Percentiles rank a stretch among this genome's conserved stretches.
These are phyloP conservation scores for Eustalomyia histrio DNA, from an alignment of 2,888 invertebrate genomes.

Conservation along the genomic window DNA sequence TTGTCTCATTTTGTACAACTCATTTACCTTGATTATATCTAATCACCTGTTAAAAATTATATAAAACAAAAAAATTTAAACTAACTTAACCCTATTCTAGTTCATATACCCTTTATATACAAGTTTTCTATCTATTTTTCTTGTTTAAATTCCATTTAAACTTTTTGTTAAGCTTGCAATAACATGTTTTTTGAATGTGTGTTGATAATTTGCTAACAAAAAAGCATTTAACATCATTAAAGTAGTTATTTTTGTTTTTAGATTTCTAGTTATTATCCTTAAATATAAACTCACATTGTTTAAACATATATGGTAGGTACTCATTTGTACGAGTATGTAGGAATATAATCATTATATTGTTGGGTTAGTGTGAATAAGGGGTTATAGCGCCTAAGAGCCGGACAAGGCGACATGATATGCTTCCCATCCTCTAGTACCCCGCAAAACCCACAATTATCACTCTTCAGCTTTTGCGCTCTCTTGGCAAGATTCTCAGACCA, in stretches of 20 bases:
- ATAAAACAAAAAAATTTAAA: constrained; percentile 37
- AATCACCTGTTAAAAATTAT: constrained; percentile 62
- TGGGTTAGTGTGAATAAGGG: too few relatives aligned
- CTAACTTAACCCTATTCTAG: constrained; percentile 46
- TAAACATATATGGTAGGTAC: not conserved
- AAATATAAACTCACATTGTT: constrained; percentile 15
- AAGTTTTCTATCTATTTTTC: constrained; percentile 13
- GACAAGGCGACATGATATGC: too few relatives aligned
- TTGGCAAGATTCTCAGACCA: too few relatives aligned
- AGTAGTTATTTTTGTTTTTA: constrained; percentile 49
- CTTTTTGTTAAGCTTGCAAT: constrained; percentile 57
- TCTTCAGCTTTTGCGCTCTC: too few relatives aligned
- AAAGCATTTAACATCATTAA: constrained; percentile 64
- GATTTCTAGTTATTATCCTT: constrained; percentile 55
- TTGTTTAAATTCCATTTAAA: constrained; percentile 61
- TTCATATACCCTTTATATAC: not conserved
- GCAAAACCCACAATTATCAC: too few relatives aligned
- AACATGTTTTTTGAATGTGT: constrained; percentile 40
- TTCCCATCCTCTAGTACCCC: too few relatives aligned
- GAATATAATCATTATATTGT: too few relatives aligned
- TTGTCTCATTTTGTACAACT: constrained; percentile 60
- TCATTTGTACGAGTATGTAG: too few relatives aligned
- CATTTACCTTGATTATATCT: constrained; percentile 62
- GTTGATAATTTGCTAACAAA: constrained; percentile 63
- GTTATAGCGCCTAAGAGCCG: too few relatives aligned